phyloP scores from a whole-genome alignment of 2,888 invertebrate species.

The Tipula confusa region DNA sequence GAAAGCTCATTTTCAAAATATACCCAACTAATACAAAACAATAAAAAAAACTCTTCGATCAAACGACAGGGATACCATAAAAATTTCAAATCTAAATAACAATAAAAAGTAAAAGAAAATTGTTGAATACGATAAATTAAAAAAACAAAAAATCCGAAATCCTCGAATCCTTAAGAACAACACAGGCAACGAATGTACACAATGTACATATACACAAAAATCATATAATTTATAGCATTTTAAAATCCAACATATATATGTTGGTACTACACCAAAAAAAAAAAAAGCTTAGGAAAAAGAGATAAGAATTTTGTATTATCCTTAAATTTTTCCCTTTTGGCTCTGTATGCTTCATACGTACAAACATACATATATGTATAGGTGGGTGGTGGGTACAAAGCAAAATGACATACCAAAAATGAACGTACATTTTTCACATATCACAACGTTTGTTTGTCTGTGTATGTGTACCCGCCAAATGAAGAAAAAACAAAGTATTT shows the following conservation, averaged over 20 bases:
- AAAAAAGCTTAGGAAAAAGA: background rate
- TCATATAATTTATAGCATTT: constrained; percentile 13
- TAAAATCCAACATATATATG: background rate
- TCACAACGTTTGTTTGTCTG: background rate
- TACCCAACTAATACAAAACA: too few relatives aligned
- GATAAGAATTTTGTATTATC: constrained; percentile 14
- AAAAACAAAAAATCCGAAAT: background rate
- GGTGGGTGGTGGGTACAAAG: background rate
- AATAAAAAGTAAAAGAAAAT: background rate
- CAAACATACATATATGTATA: background rate
- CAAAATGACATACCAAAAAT: constrained; percentile 8
- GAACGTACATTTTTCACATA: background rate
- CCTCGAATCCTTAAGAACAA: background rate
- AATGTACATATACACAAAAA: background rate
- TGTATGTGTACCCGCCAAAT: background rate
- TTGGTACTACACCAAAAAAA: background rate
- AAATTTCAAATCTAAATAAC: background rate
- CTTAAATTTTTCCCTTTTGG: constrained; percentile 3
- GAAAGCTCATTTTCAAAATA: background rate
- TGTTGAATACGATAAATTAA: constrained; percentile 12
- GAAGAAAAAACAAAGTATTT: background rate
- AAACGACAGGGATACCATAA: background rate
- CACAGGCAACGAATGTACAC: constrained; percentile 8
- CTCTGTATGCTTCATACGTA: background rate
- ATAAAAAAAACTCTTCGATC: background rate